Evolutionary conservation across 1,140 invertebrate genomes (phyloP).

Genomic region (Colletes gigas): DNA sequence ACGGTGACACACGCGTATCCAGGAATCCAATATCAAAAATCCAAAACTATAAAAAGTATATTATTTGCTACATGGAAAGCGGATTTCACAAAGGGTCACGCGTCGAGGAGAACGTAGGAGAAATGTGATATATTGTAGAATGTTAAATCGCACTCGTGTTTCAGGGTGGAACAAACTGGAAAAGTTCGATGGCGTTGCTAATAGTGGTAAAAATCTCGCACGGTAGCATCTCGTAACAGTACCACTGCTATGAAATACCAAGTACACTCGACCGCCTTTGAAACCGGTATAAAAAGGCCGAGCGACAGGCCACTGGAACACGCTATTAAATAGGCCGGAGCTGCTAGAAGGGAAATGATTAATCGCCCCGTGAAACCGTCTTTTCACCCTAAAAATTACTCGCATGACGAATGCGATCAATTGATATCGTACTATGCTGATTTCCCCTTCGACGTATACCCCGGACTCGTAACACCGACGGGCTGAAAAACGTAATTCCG

Average conservation of each 20-base stretch:
- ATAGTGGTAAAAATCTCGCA: conserved; percentile 24
- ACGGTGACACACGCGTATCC: no score
- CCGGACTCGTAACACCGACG: not conserved
- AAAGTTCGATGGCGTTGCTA: conserved; percentile 2
- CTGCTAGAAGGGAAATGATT: conserved; percentile 59
- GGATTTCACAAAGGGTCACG: no score
- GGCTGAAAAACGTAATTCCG: not conserved
- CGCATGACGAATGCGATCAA: conserved; percentile 32
- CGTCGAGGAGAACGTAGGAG: not conserved
- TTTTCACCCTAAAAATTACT: conserved; percentile 37
- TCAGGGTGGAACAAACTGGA: not conserved
- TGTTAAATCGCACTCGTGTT: not conserved
- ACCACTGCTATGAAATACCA: conserved; percentile 45
- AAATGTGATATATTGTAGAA: not conserved
- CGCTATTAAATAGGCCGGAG: conserved; percentile 66
- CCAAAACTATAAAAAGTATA: no score
- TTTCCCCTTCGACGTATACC: not conserved
- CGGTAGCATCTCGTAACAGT: conserved; percentile 37
- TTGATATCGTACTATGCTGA: conserved; percentile 11
- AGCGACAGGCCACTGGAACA: conserved; percentile 58
- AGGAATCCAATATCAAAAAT: no score
- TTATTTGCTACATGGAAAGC: no score
- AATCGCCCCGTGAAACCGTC: conserved; percentile 50
- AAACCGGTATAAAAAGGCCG: conserved; percentile 59
- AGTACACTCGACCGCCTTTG: conserved; percentile 57